These are phyloP conservation scores for Teinopalpus imperialis DNA, from an alignment of 2,888 invertebrate genomes.

Conservation along the genomic window DNA sequence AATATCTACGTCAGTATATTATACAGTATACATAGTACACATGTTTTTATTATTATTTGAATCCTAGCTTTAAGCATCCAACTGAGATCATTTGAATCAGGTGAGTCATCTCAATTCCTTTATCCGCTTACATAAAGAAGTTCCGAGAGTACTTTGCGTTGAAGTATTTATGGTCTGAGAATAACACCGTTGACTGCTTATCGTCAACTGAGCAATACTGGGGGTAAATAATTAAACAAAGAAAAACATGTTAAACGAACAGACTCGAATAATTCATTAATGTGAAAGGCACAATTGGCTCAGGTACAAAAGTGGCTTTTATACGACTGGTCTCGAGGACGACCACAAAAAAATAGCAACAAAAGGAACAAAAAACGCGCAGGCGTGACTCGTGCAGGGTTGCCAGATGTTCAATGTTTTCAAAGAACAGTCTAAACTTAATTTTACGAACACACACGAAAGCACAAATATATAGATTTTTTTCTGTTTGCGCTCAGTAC, in stretches of 20 bases:
- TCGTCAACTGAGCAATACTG: slow-evolving; percentile 12
- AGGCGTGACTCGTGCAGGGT: slow-evolving; percentile 40
- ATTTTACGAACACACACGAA: too few relatives aligned
- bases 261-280: slow-evolving; percentile 14
- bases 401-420: slow-evolving; percentile 2
- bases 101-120: slow-evolving; percentile 20
- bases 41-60: too few relatives aligned
- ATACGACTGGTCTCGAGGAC: slow-evolving; percentile 26
- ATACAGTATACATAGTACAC: too few relatives aligned
- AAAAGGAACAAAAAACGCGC: slow-evolving; percentile 55
- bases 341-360: slow-evolving; percentile 55
- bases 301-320: slow-evolving; percentile 20
- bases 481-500: too few relatives aligned
- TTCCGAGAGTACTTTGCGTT: slow-evolving; percentile 4
- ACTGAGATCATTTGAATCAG: slow-evolving; percentile 13
- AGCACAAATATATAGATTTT: too few relatives aligned
- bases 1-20: too few relatives aligned
- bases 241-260: neutral
- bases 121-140: slow-evolving; percentile 2
- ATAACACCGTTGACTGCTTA: neutral
- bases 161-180: slow-evolving; percentile 6
- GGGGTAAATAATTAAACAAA: slow-evolving; percentile 2
- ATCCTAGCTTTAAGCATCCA: slow-evolving; percentile 1
- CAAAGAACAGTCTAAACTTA: slow-evolving; percentile 4
- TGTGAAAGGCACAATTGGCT: slow-evolving; percentile 4